Conservation (phyloP, 2,113 vertebrate species). For the Stomatorhinus ivindoensis region DNA sequence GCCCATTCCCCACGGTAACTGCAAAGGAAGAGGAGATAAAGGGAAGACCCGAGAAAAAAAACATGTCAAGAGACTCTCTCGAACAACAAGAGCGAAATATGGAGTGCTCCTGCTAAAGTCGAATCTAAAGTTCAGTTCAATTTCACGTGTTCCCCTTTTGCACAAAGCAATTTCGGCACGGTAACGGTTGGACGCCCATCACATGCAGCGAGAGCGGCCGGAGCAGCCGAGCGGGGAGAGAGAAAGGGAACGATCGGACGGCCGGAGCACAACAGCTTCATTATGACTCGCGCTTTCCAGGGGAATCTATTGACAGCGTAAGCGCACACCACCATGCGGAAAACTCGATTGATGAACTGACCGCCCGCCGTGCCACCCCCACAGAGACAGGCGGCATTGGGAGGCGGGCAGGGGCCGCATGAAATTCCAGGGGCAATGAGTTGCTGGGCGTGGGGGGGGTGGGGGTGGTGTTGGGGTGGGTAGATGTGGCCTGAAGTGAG, state of each 20-base stretch:
- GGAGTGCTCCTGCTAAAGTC: neutral
- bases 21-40: neutral
- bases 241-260: neutral
- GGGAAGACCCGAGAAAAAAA: neutral
- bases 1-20: neutral
- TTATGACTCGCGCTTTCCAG: neutral
- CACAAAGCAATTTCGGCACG: conserved; percentile 11
- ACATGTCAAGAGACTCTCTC: neutral
- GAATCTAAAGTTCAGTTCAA: conserved; percentile 9
- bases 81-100: neutral
- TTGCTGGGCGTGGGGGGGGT: neutral
- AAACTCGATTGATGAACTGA: conserved; percentile 15
- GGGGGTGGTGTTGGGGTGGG: too few relatives aligned
- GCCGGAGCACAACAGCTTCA: conserved; percentile 7
- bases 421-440: neutral
- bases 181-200: neutral
- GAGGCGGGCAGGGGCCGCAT: neutral
- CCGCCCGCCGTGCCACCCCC: neutral
- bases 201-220: conserved; percentile 23
- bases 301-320: neutral
- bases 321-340: conserved; percentile 12
- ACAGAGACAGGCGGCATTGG: neutral
- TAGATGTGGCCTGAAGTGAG: too few relatives aligned
- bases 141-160: neutral
- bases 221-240: neutral